phyloP scores from a whole-genome alignment of 2,113 vertebrate genomes.

The Pachypanchax playfairii region DNA sequence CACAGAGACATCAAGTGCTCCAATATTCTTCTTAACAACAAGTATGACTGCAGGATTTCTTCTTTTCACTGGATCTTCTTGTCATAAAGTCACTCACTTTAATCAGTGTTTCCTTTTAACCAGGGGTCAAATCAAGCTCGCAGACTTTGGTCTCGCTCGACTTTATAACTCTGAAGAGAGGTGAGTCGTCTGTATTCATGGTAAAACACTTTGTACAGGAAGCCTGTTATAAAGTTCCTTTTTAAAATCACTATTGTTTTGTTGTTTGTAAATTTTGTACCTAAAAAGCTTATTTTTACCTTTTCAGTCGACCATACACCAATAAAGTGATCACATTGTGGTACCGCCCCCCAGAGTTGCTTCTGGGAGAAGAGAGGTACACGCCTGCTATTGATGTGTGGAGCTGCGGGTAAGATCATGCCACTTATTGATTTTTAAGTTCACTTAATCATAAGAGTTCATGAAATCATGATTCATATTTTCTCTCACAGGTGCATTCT shows the following conservation, averaged over 20 bases:
- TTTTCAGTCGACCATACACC: slow-evolving; percentile 93
- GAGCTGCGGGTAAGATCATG: slow-evolving; percentile 92
- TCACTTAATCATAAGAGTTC: neutral
- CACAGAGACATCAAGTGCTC: slow-evolving; percentile 99
- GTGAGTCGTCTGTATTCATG: slow-evolving; percentile 61
- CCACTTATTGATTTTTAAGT: neutral
- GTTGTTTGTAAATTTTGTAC: neutral
- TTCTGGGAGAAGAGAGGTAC: slow-evolving; percentile 95
- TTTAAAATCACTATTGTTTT: neutral
- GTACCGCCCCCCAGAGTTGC: slow-evolving; percentile 96
- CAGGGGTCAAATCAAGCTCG: slow-evolving; percentile 96
- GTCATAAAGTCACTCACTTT: neutral
- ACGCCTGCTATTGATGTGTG: slow-evolving; percentile 97
- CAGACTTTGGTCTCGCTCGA: slow-evolving; percentile 95
- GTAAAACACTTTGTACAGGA: neutral
- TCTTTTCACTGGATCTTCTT: too few species aligned
- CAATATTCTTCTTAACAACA: slow-evolving; percentile 98
- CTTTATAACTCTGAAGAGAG: slow-evolving; percentile 99
- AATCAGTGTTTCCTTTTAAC: slow-evolving; percentile 19
- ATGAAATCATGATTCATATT: neutral
- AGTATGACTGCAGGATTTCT: slow-evolving; percentile 69
- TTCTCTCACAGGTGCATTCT: slow-evolving; percentile 90
- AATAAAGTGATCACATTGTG: slow-evolving; percentile 99
- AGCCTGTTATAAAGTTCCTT: neutral
- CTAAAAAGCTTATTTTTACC: neutral